phyloP scores from a whole-genome alignment of 1,140 invertebrate genomes.

The Papilio aristodemus region DNA sequence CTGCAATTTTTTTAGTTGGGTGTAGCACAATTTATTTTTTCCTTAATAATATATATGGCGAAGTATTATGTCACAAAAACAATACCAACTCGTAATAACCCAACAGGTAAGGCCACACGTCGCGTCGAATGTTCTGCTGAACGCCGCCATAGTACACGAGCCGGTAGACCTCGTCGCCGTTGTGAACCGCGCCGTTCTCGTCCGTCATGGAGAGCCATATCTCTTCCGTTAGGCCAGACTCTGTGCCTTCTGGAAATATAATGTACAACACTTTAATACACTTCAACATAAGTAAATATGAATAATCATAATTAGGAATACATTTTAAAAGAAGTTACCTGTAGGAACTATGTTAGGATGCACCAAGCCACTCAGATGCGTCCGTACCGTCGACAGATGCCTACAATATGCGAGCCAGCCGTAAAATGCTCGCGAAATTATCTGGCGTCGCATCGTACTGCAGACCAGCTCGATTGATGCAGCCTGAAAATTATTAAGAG shows the following conservation, averaged over 20 bases:
- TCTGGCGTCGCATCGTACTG: conserved; percentile 96
- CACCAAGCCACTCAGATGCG: conserved; percentile 94
- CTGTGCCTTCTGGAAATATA: conserved; percentile 73
- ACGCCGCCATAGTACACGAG: conserved; percentile 94
- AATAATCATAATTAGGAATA: neutral
- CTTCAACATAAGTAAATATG: no score
- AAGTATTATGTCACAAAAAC: no score
- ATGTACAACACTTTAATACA: neutral
- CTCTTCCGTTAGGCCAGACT: conserved; percentile 85
- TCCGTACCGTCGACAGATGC: conserved; percentile 94
- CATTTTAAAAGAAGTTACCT: conserved; percentile 64
- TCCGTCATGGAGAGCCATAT: conserved; percentile 84
- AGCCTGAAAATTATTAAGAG: conserved; percentile 57
- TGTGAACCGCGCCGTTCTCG: conserved; percentile 81
- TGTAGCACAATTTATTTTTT: neutral
- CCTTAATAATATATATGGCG: no score
- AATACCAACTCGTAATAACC: conserved; percentile 86
- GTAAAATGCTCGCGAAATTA: conserved; percentile 97
- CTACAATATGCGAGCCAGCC: conserved; percentile 97
- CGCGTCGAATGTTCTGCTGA: conserved; percentile 87
- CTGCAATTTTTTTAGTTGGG: conserved; percentile 49
- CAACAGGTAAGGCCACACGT: conserved; percentile 95
- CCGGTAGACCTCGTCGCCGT: conserved; percentile 88
- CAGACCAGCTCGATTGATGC: conserved; percentile 88
- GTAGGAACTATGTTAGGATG: conserved; percentile 84